Conservation (phyloP, 2,797 vertebrate species). For the Ctenochaetus hawaiiensis region DNA sequence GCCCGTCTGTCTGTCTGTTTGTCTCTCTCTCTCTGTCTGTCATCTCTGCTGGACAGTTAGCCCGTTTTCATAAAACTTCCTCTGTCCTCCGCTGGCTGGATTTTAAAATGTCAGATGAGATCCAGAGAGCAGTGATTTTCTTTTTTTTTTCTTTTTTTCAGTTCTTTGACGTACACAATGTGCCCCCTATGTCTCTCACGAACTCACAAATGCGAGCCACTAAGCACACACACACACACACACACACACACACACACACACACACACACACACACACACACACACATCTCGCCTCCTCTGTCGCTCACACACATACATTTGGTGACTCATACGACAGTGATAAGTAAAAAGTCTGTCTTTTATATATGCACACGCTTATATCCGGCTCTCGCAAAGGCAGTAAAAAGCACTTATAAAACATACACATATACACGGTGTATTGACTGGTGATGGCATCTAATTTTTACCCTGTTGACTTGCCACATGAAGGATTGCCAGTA, state of each 20-base stretch:
- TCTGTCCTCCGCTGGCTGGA: slow-evolving; percentile 69
- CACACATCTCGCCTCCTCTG: not conserved
- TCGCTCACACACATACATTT: slow-evolving; percentile 9
- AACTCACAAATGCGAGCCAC: slow-evolving; percentile 37
- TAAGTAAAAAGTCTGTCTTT: slow-evolving; percentile 18
- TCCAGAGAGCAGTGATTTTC: slow-evolving; percentile 41
- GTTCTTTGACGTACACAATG: slow-evolving; percentile 39
- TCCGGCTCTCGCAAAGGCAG: slow-evolving; percentile 23
- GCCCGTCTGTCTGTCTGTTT: slow-evolving; percentile 35
- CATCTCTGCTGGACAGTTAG: slow-evolving; percentile 71
- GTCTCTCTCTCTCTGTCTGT: slow-evolving; percentile 51
- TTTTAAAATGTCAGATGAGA: slow-evolving; percentile 84
- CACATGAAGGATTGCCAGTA: slow-evolving; percentile 55
- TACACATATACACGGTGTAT: slow-evolving; percentile 12
- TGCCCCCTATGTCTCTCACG: slow-evolving; percentile 42
- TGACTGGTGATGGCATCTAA: slow-evolving; percentile 44
- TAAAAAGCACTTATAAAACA: slow-evolving; percentile 22
- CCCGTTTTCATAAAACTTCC: slow-evolving; percentile 79
- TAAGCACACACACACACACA: slow-evolving; percentile 18
- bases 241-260: not conserved
- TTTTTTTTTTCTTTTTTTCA: not conserved
- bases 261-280: not conserved
- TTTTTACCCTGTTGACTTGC: slow-evolving; percentile 62
- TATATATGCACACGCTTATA: not conserved
- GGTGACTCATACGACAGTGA: slow-evolving; percentile 38